Evolutionary conservation across 2,797 vertebrate genomes (phyloP).

Genomic region (Manis javanica): DNA sequence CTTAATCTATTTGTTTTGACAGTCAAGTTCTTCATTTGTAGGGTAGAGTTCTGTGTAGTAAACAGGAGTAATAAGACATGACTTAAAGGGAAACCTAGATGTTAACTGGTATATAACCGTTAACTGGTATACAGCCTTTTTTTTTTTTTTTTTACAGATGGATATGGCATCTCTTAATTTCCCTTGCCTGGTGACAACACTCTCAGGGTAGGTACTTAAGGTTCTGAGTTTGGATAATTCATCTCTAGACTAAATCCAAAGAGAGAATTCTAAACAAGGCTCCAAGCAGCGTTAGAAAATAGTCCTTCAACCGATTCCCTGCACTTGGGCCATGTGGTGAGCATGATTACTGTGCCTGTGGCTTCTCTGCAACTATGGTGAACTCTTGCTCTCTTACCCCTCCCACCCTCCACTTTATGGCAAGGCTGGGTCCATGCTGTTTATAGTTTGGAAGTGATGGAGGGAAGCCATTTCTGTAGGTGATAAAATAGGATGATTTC

Average conservation of each 20-base stretch:
- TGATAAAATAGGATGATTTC: neutral
- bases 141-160: neutral
- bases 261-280: neutral
- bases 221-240: neutral
- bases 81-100: neutral
- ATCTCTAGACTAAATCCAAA: neutral
- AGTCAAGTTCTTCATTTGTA: neutral
- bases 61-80: neutral
- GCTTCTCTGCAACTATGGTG: neutral
- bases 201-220: neutral
- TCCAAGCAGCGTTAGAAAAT: neutral
- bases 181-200: neutral
- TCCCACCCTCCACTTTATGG: neutral
- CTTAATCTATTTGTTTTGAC: conserved; percentile 1
- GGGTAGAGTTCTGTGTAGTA: neutral
- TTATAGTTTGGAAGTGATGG: neutral
- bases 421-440: neutral
- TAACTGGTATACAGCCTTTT: neutral
- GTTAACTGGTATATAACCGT: neutral
- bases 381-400: neutral
- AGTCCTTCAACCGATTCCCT: neutral
- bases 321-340: neutral
- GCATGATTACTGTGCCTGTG: neutral
- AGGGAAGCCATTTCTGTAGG: neutral
- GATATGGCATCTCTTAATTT: conserved; percentile 8